Evolutionary conservation across 2,113 vertebrate species (phyloP).

Genomic region (Mystacornis crossleyi): DNA sequence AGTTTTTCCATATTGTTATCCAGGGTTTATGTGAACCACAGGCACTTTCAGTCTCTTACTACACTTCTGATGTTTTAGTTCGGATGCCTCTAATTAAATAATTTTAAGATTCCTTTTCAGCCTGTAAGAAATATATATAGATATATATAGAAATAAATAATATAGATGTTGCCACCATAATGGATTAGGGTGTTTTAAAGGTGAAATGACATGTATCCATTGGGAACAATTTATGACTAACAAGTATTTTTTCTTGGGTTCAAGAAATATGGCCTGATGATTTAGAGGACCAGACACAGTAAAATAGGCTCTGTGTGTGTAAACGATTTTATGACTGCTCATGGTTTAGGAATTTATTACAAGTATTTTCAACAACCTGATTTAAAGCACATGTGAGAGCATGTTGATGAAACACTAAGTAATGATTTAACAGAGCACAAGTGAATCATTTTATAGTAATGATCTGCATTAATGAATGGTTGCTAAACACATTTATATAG

Average conservation of each 20-base stretch:
- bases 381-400: neutral
- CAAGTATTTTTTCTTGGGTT: neutral
- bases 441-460: neutral
- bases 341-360: neutral
- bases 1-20: neutral
- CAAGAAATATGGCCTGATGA: neutral
- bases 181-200: neutral
- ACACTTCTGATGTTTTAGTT: conserved; percentile 8
- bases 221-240: neutral
- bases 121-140: conserved; percentile 32
- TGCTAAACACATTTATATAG: neutral
- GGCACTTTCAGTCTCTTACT: conserved; percentile 1
- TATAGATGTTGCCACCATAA: neutral
- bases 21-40: neutral
- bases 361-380: neutral
- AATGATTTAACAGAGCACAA: neutral
- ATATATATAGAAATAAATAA: too few species aligned
- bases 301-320: neutral
- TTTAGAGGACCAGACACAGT: neutral
- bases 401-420: neutral
- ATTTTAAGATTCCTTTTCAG: conserved; percentile 27
- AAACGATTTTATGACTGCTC: neutral
- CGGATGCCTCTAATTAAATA: neutral
- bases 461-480: neutral
- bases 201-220: neutral